Evolutionary conservation across 2,888 invertebrate genomes (phyloP).

Genomic region (Ophioninae sp.): DNA sequence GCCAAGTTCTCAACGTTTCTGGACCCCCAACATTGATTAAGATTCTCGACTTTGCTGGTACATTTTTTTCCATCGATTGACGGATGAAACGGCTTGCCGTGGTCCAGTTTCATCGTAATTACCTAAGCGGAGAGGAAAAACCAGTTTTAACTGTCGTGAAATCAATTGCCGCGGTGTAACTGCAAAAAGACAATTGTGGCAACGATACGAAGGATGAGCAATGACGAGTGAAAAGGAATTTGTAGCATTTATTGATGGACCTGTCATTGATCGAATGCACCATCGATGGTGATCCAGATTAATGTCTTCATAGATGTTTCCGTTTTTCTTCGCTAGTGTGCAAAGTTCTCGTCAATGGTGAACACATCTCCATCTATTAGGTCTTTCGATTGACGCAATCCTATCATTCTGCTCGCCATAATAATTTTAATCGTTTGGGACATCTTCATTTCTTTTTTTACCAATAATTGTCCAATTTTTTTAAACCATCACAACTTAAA

Average conservation of each 20-base stretch:
- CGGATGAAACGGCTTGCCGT: slow-evolving; percentile 1
- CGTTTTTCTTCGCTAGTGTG: background rate
- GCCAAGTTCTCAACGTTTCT: background rate
- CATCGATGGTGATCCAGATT: too few relatives aligned
- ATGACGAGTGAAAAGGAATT: background rate
- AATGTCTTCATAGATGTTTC: background rate
- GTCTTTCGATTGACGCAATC: background rate
- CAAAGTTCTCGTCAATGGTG: background rate
- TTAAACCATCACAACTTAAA: background rate
- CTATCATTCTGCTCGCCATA: background rate
- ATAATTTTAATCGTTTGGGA: background rate
- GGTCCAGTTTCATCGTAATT: slow-evolving; percentile 5
- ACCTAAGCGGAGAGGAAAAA: slow-evolving; percentile 2
- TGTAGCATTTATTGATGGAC: slow-evolving; percentile 13
- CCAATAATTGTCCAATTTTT: background rate
- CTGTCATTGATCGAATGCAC: background rate
- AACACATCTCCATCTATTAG: background rate
- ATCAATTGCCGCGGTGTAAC: background rate
- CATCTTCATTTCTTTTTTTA: background rate
- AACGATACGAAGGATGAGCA: background rate
- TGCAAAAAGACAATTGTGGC: background rate
- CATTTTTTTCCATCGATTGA: background rate
- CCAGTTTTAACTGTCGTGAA: slow-evolving; percentile 8
- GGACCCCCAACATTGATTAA: background rate
- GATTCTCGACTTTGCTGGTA: background rate